Conservation (phyloP, 2,888 invertebrate species). For the Pyrrhia umbra region DNA sequence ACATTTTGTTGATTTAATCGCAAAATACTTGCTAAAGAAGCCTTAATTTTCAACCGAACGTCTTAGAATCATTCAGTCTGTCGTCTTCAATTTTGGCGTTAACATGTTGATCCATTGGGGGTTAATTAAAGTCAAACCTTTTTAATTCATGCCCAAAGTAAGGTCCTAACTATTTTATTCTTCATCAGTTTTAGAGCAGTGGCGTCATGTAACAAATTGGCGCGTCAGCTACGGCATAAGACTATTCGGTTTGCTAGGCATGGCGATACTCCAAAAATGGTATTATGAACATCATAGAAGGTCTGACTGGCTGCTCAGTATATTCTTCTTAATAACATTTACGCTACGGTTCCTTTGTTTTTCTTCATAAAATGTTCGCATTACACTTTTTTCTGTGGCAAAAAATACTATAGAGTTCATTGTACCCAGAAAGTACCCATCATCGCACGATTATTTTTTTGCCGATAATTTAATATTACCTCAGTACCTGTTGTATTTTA, state of each 20-base stretch:
- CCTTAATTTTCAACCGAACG: too few species aligned
- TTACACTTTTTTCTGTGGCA: slow-evolving; percentile 27
- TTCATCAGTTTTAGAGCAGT: too few species aligned
- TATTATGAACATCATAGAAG: slow-evolving; percentile 13
- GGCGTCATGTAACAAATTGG: too few species aligned
- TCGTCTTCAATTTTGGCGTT: too few species aligned
- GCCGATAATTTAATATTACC: slow-evolving; percentile 28
- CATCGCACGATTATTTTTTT: slow-evolving; percentile 35
- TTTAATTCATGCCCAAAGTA: too few species aligned
- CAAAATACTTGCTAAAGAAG: too few species aligned
- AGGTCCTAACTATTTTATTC: too few species aligned
- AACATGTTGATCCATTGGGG: too few species aligned
- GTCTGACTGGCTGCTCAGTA: slow-evolving; percentile 7
- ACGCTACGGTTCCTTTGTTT: slow-evolving; percentile 39
- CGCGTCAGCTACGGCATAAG: too few species aligned
- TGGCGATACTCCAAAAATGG: background rate
- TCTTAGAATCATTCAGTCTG: too few species aligned
- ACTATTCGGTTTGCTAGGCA: background rate
- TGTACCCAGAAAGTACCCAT: slow-evolving; percentile 40
- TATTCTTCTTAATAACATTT: slow-evolving; percentile 17
- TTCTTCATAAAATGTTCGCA: slow-evolving; percentile 34
- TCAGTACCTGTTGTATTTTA: slow-evolving; percentile 16
- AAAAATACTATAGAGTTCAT: slow-evolving; percentile 32
- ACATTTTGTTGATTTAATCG: too few species aligned
- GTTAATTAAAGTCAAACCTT: too few species aligned